Percentiles rank a stretch among this genome's conserved stretches.
These are phyloP conservation scores for Lichenostomus cassidix DNA, from an alignment of 2,113 vertebrate species.

Conservation along the genomic window DNA sequence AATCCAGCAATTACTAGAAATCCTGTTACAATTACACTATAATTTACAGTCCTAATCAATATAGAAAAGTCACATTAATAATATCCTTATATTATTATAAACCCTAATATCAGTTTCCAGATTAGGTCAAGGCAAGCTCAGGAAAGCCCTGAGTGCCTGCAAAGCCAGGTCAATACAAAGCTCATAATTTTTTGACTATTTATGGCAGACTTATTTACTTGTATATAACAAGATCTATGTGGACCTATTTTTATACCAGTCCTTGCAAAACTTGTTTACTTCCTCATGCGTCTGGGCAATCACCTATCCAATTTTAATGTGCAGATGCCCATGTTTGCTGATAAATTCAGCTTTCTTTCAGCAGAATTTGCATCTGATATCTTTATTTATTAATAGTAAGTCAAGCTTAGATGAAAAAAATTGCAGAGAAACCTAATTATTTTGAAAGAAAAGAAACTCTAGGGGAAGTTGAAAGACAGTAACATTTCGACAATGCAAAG, in stretches of 20 bases:
- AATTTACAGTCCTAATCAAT: not conserved
- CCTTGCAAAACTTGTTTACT: not conserved
- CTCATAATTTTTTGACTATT: not conserved
- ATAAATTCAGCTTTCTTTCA: not conserved
- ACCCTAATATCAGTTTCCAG: not conserved
- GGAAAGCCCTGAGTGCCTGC: not conserved
- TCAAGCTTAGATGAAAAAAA: not conserved
- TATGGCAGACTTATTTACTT: not conserved
- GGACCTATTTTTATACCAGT: not conserved
- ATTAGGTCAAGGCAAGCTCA: not conserved
- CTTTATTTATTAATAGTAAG: slow-evolving; percentile 13
- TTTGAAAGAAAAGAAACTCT: not conserved
- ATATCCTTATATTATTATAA: not conserved
- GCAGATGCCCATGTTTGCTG: not conserved
- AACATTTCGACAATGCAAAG: not conserved
- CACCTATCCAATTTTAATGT: not conserved
- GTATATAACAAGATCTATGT: not conserved
- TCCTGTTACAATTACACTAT: not conserved
- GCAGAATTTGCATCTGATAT: not conserved
- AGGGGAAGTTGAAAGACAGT: not conserved
- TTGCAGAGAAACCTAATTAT: not conserved
- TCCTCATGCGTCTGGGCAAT: not conserved
- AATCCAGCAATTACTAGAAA: not conserved
- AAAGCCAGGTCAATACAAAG: not conserved
- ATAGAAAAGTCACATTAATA: not conserved